phyloP scores from a whole-genome alignment of 2,797 vertebrate genomes.

The Characodon lateralis region DNA sequence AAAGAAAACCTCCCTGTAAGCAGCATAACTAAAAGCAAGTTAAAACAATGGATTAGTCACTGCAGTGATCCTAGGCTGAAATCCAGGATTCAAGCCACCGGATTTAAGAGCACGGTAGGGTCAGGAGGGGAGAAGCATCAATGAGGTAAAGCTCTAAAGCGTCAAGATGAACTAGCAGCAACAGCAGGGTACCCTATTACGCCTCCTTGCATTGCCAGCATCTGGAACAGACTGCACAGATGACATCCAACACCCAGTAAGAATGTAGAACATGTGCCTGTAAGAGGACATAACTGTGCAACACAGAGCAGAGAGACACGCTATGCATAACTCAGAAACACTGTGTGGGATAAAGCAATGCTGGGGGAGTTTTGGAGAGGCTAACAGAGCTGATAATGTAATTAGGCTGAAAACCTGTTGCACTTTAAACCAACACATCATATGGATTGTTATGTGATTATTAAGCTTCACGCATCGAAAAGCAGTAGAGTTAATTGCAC shows the following conservation, averaged over 20 bases:
- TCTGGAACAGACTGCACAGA: not conserved
- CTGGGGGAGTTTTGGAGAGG: not conserved
- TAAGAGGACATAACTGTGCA: not conserved
- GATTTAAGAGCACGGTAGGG: slow-evolving; percentile 13
- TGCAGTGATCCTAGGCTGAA: slow-evolving; percentile 4
- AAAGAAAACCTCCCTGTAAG: not conserved
- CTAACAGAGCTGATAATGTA: not conserved
- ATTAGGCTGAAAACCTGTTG: slow-evolving; percentile 6
- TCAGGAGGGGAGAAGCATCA: not conserved
- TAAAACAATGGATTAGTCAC: not conserved
- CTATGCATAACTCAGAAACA: not conserved
- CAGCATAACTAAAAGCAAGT: not conserved
- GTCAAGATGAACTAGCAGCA: not conserved
- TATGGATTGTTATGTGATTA: slow-evolving; percentile 11
- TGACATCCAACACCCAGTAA: not conserved
- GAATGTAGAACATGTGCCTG: not conserved
- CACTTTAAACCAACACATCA: slow-evolving; percentile 2
- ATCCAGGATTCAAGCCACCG: not conserved
- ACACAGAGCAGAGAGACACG: not conserved
- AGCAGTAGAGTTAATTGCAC: slow-evolving; percentile 7
- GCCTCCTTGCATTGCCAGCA: not conserved
- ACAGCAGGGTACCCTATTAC: not conserved
- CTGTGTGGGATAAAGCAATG: not conserved
- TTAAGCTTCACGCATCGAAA: slow-evolving; percentile 8
- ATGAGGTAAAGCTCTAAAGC: not conserved